Percentiles rank a stretch among this genome's conserved stretches.
phyloP scores from a whole-genome alignment of 1,140 invertebrate species.

The Homalodisca vitripennis region DNA sequence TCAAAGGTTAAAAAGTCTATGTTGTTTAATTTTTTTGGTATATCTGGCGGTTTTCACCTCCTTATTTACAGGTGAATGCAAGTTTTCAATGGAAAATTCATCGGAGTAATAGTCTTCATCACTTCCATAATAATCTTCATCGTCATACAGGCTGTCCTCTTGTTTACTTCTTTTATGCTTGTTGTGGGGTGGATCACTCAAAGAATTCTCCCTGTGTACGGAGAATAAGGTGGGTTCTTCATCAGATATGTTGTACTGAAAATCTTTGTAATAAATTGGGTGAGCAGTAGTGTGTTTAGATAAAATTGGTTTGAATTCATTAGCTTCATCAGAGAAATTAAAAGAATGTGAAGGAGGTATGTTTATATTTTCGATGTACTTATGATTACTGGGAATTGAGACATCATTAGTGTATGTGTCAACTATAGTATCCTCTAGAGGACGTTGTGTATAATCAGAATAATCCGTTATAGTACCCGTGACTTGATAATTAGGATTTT shows the following conservation, averaged over 20 bases:
- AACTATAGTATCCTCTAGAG: too few species aligned
- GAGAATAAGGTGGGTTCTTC: constrained; percentile 16
- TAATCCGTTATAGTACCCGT: too few species aligned
- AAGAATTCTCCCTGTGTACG: constrained; percentile 14
- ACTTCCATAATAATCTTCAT: constrained; percentile 28
- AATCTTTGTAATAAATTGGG: neutral
- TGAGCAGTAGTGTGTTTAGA: too few species aligned
- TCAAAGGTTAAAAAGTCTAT: constrained; percentile 17
- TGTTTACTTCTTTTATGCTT: neutral
- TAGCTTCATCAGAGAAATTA: too few species aligned
- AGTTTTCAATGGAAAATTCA: constrained; percentile 26
- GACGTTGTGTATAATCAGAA: too few species aligned
- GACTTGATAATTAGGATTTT: too few species aligned
- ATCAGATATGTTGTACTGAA: neutral
- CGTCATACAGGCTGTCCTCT: constrained; percentile 48
- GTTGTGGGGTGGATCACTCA: neutral
- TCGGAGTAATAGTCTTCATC: constrained; percentile 33
- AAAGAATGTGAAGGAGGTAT: too few species aligned
- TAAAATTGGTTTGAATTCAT: too few species aligned
- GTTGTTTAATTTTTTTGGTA: constrained; percentile 18
- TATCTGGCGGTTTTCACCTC: constrained; percentile 22
- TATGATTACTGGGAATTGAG: too few species aligned
- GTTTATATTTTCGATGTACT: too few species aligned
- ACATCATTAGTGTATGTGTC: too few species aligned
- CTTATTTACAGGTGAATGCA: constrained; percentile 6